Evolutionary conservation across 1,140 invertebrate genomes (phyloP), one percentile per base, ranked within the genome.

Genomic region (Zaprionus ghesquierei): DNA sequence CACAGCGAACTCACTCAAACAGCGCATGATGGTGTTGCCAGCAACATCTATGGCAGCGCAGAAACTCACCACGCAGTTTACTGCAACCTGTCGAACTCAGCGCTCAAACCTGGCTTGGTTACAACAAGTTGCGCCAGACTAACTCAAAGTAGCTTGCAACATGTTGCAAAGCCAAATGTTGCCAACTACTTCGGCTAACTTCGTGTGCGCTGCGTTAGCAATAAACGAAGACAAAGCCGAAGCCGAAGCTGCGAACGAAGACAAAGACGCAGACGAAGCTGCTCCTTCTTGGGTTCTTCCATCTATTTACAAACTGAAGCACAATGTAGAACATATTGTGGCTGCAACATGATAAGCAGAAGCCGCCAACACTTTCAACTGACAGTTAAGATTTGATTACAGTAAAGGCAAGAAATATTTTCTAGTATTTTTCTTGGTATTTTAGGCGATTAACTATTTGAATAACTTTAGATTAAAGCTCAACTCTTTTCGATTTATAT

Each of bases 271-370:
- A 15, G 6, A 25, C 58, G 41, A 60, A 46, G 41, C 18, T 31
- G 12, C n/a, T 51, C 18, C 23, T 51, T 31, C 23, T 49, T 31
- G 23, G 50, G 61, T 50, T n/a, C n/a, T n/a, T n/a, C n/a, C n/a
- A n/a, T 38, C 54, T 33, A 51, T 51, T 51, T 38, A 23, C 33
- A 27, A 64, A 58, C 33, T 38, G 13, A 54, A 25, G 50, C 55
- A 65, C 31, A 65, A 65, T 50, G 35, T 41, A 23, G 41, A 51
- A 35, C 61, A 65, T 56, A 58, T 64, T 71, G 69, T 18, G 61
- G 31, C 31, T 41, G 29, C n/a, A 38, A 23, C n/a, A 49, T 35
- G 50, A 35, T 51, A 13, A 29, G n/a, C 25, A n/a, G 35, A 5
- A 29, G 13, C 35, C 35, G 35, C n/a, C n/a, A 41, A 41, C n/a